Percentiles rank a stretch among this genome's conserved stretches.
These are phyloP conservation scores for Alloscopus bannaensis DNA, from an alignment of 2,888 invertebrate species.

Conservation along the genomic window DNA sequence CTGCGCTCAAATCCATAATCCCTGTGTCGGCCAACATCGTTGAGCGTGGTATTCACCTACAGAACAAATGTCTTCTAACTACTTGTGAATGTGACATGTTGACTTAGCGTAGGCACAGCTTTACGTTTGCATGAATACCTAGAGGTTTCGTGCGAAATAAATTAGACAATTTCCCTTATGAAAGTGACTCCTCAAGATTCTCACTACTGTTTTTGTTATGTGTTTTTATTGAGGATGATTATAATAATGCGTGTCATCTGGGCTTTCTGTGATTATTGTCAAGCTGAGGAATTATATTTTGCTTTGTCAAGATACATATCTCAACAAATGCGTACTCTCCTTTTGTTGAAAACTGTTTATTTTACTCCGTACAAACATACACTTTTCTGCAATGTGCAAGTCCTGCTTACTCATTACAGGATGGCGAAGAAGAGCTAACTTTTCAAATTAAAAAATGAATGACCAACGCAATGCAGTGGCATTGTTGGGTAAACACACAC, in stretches of 20 bases:
- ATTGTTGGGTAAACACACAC: background rate
- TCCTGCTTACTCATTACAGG: no score
- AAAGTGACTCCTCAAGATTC: conserved; percentile 44
- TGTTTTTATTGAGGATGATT: conserved; percentile 17
- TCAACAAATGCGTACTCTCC: background rate
- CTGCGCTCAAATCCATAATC: no score
- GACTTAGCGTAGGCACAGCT: no score
- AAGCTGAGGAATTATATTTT: background rate
- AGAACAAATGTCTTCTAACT: no score
- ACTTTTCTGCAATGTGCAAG: no score
- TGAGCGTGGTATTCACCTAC: no score
- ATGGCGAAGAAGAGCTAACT: background rate
- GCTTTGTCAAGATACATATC: background rate
- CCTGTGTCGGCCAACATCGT: no score
- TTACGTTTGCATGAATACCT: no score
- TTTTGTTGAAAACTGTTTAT: background rate
- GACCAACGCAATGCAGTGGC: background rate
- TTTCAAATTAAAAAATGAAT: background rate
- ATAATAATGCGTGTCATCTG: background rate
- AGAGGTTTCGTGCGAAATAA: conserved; percentile 56
- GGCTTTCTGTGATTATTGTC: background rate
- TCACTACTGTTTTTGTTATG: conserved; percentile 24
- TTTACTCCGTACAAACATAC: no score
- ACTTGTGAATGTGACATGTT: no score
- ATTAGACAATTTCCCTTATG: conserved; percentile 54